Evolutionary conservation across 2,113 vertebrate species (phyloP), one percentile per base, ranked within the genome.

Genomic region (Calypte anna): DNA sequence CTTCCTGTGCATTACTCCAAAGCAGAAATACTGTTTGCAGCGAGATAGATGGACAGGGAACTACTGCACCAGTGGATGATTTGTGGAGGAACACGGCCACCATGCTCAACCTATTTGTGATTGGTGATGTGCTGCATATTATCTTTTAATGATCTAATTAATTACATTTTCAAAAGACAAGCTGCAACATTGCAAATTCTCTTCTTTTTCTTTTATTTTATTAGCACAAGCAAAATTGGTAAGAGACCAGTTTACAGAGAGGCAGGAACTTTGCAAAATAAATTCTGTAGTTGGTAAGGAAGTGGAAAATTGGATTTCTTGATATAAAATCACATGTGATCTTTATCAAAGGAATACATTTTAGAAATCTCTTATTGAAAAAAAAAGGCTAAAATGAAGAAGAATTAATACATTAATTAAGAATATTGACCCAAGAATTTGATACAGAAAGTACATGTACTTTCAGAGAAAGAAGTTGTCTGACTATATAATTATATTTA

Each of bases 381-480:
- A 12, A n/a, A 46, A 88, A 93, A 84, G 25, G 12, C 54, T 85
- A 25, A 31, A 12, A 27, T 58, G 14, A 64, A 74, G 43, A 86
- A 89, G 62, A 92, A 90, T 54, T 89, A 93, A 73, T 82, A 18
- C 36, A 59, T 74, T 95, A 94, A 93, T 95, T 93, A 92, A 82
- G 51, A 92, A 70, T 80, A 92, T 94, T 91, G 89, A 91, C 82
- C 36, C 44, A 86, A 78, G 51, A 78, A 59, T 78, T 91, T 61
- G 23, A 27, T 92, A 84, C 78, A 90, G 82, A 94, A 87, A 59
- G 33, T 85, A 51, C 24, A 5, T 46, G 51, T 85, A 51, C 70
- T 88, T 80, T 88, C 70, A 91, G 70, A 90, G 86, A 80, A 67
- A 84, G 77, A 80, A 80, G 43, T 76, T 79, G 7, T 51, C 51